phyloP scores from a whole-genome alignment of 2,888 invertebrate species.

The Cheilosia urbana region DNA sequence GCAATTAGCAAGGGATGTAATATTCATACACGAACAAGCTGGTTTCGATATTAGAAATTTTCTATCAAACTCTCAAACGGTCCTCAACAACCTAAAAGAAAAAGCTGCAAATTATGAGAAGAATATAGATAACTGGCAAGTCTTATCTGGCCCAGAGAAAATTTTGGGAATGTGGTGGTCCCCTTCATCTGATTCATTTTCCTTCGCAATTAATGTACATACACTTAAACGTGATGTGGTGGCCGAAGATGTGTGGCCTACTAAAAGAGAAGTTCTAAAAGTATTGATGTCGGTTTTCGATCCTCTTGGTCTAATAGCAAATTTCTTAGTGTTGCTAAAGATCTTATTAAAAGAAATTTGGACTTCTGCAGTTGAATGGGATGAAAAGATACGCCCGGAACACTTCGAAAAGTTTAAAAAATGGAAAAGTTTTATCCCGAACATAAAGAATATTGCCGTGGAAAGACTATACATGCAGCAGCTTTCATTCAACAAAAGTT shows the following conservation, averaged over 20 bases:
- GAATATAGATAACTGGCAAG: constrained; percentile 1
- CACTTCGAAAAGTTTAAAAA: constrained; percentile 3
- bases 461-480: constrained; percentile 7
- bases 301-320: constrained; percentile 28
- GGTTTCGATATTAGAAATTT: constrained; percentile 34
- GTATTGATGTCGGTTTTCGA: constrained; percentile 37
- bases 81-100: constrained; percentile 7
- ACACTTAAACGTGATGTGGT: not conserved
- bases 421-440: constrained; percentile 7
- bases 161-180: constrained; percentile 26
- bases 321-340: constrained; percentile 18
- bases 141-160: not conserved
- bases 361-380: constrained; percentile 6
- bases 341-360: constrained; percentile 17
- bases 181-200: no score
- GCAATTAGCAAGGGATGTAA: constrained; percentile 6
- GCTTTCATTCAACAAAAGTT: not conserved
- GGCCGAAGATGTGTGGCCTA: not conserved
- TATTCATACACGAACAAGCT: constrained; percentile 13
- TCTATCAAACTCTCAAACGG: constrained; percentile 6
- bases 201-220: not conserved
- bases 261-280: constrained; percentile 10
- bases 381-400: not conserved
- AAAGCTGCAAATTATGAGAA: constrained; percentile 6
- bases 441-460: not conserved